Evolutionary conservation across 2,888 invertebrate species (phyloP), one percentile per base, ranked within the genome.

Genomic region (Pharmacophagus antenor): DNA sequence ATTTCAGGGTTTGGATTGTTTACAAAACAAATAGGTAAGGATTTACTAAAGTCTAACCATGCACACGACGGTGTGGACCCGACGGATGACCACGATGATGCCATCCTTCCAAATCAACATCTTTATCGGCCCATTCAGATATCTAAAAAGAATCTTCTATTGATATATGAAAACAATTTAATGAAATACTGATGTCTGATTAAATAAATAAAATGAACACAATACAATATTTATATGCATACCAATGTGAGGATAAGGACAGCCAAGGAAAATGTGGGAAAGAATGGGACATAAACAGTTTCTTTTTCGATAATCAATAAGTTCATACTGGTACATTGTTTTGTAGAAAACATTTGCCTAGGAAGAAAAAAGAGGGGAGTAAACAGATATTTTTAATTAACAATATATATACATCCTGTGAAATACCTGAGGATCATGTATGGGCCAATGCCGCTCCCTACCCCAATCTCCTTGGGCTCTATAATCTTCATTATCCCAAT

Each of bases 401-500:
- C 17, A 58, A 18, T 17, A 31, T 31, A 44, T 53, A 50, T 48
- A 47, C 46, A 22, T 47, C 10, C 21, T 27, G 25, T 18, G 51
- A 60, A 27, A 65, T 76, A 88, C 91, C 87, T 89, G 91, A 46
- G 84, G 73, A 47, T 91, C 91, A 68, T 86, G 88, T 67, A 89
- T 81, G 10, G 85, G 82, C 91, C 91, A 91, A 64, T 88, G 90
- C 44, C 91, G 76, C 22, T 91, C 91, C 60, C 91, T 73, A 25
- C 84, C 83, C 88, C 91, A 91, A 66, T 92, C 92, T 46, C 91
- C 86, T 48, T 88, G 79, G 47, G 90, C 82, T 52, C 92, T 88
- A 63, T 92, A 93, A 56, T 93, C 93, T 47, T 90, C 89, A 70
- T 80, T 85, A 18, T 91, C 90, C 91, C 91, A 91, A 15, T 91